Conservation (phyloP, 2,888 invertebrate genomes). For the Coenonympha arcania region DNA sequence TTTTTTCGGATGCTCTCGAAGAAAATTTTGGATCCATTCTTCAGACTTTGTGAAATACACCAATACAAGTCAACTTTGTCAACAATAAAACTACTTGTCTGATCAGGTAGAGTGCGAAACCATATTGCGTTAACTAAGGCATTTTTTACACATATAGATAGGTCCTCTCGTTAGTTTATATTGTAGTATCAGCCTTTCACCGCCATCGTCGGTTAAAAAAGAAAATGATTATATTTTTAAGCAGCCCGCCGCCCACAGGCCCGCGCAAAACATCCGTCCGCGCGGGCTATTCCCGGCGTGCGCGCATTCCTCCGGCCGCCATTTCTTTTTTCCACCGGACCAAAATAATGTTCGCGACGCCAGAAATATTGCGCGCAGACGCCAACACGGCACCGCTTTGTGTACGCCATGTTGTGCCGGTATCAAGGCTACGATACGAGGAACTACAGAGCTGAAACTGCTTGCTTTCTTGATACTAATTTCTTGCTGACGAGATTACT, state of each 20-base stretch:
- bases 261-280: constrained; percentile 59
- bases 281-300: constrained; percentile 57
- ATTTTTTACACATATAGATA: no score
- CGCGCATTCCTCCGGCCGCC: constrained; percentile 57
- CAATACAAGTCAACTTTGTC: no score
- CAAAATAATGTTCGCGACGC: constrained; percentile 57
- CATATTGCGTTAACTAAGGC: no score
- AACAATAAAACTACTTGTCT: no score
- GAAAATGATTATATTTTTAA: constrained; percentile 2
- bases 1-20: no score
- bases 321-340: constrained; percentile 56
- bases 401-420: not conserved
- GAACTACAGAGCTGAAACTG: not conserved
- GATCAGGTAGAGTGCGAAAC: no score
- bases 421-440: not conserved
- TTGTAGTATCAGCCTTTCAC: not conserved
- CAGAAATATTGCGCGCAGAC: constrained; percentile 52
- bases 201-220: constrained; percentile 9
- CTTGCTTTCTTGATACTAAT: not conserved
- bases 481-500: not conserved
- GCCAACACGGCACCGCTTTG: constrained; percentile 24
- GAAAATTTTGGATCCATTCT: no score
- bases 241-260: constrained; percentile 42
- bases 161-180: no score
- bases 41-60: no score